Conservation (phyloP, 2,888 invertebrate species). For the Neoitamus cyanurus region DNA sequence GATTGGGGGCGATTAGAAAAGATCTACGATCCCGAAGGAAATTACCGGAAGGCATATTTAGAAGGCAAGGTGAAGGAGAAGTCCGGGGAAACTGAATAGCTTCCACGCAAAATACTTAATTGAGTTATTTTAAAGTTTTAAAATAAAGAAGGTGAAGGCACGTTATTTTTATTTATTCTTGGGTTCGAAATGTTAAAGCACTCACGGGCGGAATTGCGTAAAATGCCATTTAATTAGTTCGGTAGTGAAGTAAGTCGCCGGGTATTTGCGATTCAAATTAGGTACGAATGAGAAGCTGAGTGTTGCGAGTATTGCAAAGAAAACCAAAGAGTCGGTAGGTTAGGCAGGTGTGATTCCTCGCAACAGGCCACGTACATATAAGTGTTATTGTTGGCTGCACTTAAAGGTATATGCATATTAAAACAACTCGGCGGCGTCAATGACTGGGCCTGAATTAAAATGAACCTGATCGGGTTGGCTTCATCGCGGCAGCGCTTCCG, state of each 20-base stretch:
- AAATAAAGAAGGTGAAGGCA: neutral
- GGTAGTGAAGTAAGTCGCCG: neutral
- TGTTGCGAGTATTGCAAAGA: neutral
- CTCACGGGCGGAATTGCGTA: neutral
- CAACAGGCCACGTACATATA: neutral
- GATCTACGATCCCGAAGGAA: constrained; percentile 73
- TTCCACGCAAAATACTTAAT: neutral
- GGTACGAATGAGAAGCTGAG: neutral
- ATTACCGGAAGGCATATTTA: constrained; percentile 72
- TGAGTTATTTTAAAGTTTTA: neutral
- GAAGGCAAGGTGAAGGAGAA: constrained; percentile 66
- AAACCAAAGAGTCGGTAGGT: neutral
- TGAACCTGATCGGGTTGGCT: neutral
- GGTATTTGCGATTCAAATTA: neutral
- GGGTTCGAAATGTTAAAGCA: neutral
- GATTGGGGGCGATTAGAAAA: constrained; percentile 71
- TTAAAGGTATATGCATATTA: neutral
- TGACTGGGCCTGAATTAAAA: neutral
- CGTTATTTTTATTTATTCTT: neutral
- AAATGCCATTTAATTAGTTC: neutral
- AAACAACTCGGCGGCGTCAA: neutral
- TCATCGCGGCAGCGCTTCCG: neutral
- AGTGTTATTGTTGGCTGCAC: neutral
- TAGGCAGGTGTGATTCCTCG: neutral
- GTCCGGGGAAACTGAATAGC: neutral